Conservation (phyloP, 1,140 invertebrate species). For the Leptinotarsa defecta region DNA sequence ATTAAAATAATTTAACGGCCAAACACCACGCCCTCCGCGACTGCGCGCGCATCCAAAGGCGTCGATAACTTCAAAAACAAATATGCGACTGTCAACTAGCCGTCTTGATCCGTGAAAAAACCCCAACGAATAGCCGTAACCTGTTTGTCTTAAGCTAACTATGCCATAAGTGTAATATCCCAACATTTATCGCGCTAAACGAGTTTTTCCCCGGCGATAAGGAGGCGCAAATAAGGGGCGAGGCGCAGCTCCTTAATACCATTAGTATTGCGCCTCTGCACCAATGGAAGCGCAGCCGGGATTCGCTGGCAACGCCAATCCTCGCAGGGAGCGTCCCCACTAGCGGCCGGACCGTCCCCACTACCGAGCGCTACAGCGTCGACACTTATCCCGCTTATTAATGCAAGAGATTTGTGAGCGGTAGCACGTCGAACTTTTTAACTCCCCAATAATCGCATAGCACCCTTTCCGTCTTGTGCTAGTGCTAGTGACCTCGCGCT, state of each 20-base stretch:
- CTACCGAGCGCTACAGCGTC: constrained; percentile 24
- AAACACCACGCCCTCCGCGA: constrained; percentile 27
- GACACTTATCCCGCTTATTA: constrained; percentile 49
- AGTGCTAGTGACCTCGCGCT: constrained; percentile 3
- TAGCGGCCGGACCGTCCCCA: constrained; percentile 28
- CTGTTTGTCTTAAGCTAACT: constrained; percentile 50
- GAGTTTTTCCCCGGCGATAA: constrained; percentile 37
- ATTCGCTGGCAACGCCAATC: constrained; percentile 30
- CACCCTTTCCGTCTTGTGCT: neutral
- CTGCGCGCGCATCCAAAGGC: constrained; percentile 46
- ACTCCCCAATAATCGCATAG: neutral
- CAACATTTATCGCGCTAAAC: constrained; percentile 47
- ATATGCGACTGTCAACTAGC: constrained; percentile 44
- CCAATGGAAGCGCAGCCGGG: constrained; percentile 38
- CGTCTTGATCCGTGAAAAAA: constrained; percentile 47
- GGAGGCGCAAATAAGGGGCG: constrained; percentile 45
- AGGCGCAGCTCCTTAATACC: constrained; percentile 38
- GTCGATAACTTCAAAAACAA: constrained; percentile 41
- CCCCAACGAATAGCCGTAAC: constrained; percentile 42
- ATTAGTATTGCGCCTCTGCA: constrained; percentile 37
- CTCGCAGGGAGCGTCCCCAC: constrained; percentile 22
- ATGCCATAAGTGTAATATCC: constrained; percentile 51
- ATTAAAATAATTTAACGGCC: constrained; percentile 37
- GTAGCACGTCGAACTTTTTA: constrained; percentile 41
- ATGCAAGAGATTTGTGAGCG: constrained; percentile 50